Conservation (phyloP, 2,113 vertebrate genomes). For the Archocentrus centrarchus region DNA sequence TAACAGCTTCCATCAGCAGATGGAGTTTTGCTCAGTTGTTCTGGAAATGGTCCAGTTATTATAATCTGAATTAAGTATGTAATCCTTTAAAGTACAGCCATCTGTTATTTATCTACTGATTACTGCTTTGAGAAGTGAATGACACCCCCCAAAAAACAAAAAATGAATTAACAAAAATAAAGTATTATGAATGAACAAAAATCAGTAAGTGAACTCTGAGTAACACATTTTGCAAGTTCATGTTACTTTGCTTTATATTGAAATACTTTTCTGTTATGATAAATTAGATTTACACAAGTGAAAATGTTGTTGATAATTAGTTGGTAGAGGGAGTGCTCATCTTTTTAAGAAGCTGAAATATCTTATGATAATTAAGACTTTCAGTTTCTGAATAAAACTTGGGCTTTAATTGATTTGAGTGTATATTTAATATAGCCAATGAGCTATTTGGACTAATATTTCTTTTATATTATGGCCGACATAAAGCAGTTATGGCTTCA, state of each 20-base stretch:
- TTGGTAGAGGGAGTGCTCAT: not conserved
- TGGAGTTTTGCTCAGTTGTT: not conserved
- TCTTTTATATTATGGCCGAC: slow-evolving; percentile 25
- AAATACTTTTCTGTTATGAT: not conserved
- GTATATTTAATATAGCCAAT: slow-evolving; percentile 21
- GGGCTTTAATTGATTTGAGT: slow-evolving; percentile 24
- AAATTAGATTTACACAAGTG: not conserved
- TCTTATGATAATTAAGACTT: slow-evolving; percentile 13
- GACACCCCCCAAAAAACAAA: not conserved
- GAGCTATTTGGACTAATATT: slow-evolving; percentile 40
- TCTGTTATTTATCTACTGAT: not conserved
- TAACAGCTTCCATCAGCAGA: not conserved
- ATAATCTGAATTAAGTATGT: not conserved
- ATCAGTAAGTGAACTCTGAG: not conserved
- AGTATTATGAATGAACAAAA: not conserved
- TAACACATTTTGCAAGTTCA: not conserved
- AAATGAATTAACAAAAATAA: no score
- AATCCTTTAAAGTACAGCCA: not conserved
- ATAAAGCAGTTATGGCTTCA: slow-evolving; percentile 12
- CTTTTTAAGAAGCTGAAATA: not conserved
- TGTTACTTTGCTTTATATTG: not conserved
- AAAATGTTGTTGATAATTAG: not conserved
- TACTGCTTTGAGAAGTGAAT: not conserved
- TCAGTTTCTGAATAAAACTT: slow-evolving; percentile 15
- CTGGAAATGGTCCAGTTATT: not conserved